Percentiles rank a stretch among this genome's conserved stretches.
Evolutionary conservation across 2,888 invertebrate genomes (phyloP).

Genomic region (Acleris emargana): DNA sequence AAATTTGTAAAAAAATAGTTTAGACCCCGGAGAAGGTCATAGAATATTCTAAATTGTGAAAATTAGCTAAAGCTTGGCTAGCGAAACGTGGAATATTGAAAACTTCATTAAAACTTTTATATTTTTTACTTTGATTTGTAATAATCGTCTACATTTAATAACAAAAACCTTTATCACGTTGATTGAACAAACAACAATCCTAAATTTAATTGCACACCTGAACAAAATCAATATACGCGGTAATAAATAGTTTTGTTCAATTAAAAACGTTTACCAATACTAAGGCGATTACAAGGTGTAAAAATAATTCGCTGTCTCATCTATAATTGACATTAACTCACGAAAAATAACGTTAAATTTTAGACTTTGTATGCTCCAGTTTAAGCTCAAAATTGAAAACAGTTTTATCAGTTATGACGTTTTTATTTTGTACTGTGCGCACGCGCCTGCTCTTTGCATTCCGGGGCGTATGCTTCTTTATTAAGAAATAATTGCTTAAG

Average conservation of each 20-base stretch:
- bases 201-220: not conserved
- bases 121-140: too few relatives aligned
- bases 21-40: too few relatives aligned
- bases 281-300: conserved; percentile 60
- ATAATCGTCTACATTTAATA: too few relatives aligned
- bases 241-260: conserved; percentile 50
- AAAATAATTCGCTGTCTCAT: conserved; percentile 56
- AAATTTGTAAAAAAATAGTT: too few relatives aligned
- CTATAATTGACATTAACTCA: not conserved
- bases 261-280: conserved; percentile 37
- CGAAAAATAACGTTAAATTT: not conserved
- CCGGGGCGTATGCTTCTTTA: conserved; percentile 44
- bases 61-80: too few relatives aligned
- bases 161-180: too few relatives aligned
- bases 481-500: conserved; percentile 4
- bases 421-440: conserved; percentile 42
- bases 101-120: too few relatives aligned
- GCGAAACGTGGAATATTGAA: too few relatives aligned
- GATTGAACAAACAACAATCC: not conserved
- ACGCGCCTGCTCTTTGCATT: conserved; percentile 50
- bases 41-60: too few relatives aligned
- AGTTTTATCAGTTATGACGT: too few relatives aligned
- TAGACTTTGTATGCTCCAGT: not conserved
- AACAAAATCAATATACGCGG: conserved; percentile 45
- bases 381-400: too few relatives aligned